phyloP scores from a whole-genome alignment of 2,888 invertebrate genomes.

The Nomada ferruginata region DNA sequence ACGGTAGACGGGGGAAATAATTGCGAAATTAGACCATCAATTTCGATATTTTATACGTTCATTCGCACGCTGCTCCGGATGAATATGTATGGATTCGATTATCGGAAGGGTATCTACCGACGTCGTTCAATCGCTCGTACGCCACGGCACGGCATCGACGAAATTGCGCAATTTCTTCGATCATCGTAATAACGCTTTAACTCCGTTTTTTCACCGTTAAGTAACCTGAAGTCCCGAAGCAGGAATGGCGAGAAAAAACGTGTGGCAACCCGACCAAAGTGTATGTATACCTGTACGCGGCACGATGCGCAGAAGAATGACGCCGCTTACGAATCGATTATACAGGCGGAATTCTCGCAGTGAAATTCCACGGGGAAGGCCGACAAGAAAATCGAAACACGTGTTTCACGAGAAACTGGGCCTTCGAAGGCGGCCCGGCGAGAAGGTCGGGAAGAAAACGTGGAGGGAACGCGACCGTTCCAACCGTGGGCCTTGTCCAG shows the following conservation, averaged over 20 bases:
- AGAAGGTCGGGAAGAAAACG: constrained; percentile 33
- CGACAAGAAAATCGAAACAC: not conserved
- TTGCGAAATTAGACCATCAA: no score
- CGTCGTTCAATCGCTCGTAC: not conserved
- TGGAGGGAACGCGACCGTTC: constrained; percentile 52
- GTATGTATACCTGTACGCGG: not conserved
- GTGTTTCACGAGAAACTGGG: constrained; percentile 22
- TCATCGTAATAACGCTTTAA: constrained; percentile 1
- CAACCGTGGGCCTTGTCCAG: constrained; percentile 24
- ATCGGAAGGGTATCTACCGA: not conserved
- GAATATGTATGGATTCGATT: constrained; percentile 38
- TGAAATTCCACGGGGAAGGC: constrained; percentile 1
- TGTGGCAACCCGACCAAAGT: not conserved
- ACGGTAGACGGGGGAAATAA: no score
- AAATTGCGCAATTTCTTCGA: constrained; percentile 46
- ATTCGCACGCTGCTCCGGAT: not conserved
- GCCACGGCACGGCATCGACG: constrained; percentile 13
- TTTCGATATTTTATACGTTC: no score
- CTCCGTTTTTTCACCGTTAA: not conserved
- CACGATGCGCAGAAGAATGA: no score
- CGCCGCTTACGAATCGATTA: no score
- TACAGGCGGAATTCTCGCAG: not conserved
- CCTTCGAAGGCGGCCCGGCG: not conserved
- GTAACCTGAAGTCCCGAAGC: not conserved
- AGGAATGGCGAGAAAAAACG: not conserved